These are phyloP conservation scores for Phoxinus dragarum DNA, from an alignment of 2,797 vertebrate species.

Conservation along the genomic window DNA sequence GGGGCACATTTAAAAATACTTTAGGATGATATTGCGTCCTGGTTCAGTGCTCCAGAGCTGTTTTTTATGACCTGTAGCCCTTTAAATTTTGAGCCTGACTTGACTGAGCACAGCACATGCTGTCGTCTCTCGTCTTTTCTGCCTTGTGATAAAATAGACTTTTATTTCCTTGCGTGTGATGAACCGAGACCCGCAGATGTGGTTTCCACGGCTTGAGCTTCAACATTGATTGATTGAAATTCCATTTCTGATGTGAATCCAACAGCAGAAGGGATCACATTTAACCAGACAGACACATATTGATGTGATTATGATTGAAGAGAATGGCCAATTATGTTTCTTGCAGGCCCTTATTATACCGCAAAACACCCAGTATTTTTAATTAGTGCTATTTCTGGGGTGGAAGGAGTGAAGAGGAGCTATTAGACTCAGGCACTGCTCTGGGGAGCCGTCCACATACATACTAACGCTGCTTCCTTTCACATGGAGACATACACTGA, in stretches of 20 bases:
- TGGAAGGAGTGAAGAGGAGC: constrained; percentile 36
- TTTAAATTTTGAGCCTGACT: neutral
- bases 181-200: constrained; percentile 1
- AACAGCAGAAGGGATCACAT: constrained; percentile 59
- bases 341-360: constrained; percentile 57
- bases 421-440: constrained; percentile 45
- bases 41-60: constrained; percentile 45
- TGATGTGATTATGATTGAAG: constrained; percentile 67
- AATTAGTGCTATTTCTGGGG: constrained; percentile 59
- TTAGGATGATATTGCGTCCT: constrained; percentile 50
- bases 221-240: constrained; percentile 63
- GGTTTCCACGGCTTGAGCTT: constrained; percentile 40
- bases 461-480: neutral
- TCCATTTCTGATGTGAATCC: constrained; percentile 54
- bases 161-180: constrained; percentile 3
- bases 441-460: neutral
- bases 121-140: neutral
- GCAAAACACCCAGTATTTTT: constrained; percentile 59
- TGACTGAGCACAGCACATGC: neutral
- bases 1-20: constrained; percentile 55
- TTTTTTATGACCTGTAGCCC: constrained; percentile 6
- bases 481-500: constrained; percentile 22
- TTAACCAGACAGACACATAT: constrained; percentile 62
- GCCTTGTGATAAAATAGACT: constrained; percentile 11
- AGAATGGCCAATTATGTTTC: constrained; percentile 57